Evolutionary conservation across 2,797 vertebrate species (phyloP).

Genomic region (Callimico goeldii): DNA sequence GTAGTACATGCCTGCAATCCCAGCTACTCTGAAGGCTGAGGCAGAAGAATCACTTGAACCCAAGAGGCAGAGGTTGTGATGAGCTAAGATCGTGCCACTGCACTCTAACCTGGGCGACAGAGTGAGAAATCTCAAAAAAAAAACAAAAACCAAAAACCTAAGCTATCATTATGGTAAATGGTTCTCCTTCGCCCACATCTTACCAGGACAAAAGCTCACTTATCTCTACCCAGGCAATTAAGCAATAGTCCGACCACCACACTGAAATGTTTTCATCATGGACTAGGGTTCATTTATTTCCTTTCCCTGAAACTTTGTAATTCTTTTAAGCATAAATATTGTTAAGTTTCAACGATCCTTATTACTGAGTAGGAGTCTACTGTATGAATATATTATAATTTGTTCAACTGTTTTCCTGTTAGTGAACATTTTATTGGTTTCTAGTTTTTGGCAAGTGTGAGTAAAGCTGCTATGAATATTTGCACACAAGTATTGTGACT

Average conservation of each 20-base stretch:
- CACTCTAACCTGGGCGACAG: neutral
- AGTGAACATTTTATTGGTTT: neutral
- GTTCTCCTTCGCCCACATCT: neutral
- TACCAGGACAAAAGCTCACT: neutral
- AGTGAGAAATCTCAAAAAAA: neutral
- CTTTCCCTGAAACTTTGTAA: neutral
- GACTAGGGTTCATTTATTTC: neutral
- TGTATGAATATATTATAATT: neutral
- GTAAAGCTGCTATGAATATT: neutral
- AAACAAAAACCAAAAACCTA: neutral
- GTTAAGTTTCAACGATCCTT: neutral
- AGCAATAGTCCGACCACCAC: neutral
- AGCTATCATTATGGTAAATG: neutral
- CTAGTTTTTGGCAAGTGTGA: neutral
- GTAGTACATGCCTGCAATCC: neutral
- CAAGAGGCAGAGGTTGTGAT: accelerated
- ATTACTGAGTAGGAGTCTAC: neutral
- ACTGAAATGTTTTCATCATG: neutral
- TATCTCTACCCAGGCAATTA: neutral
- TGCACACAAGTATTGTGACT: neutral
- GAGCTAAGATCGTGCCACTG: neutral
- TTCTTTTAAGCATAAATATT: neutral
- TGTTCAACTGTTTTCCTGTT: neutral
- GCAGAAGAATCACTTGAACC: neutral
- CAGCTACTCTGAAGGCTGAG: neutral